A percentile compares a stretch with the other conserved stretches of the same genome.
phyloP scores from a whole-genome alignment of 1,140 invertebrate species.

The Acromyrmex echinatior region DNA sequence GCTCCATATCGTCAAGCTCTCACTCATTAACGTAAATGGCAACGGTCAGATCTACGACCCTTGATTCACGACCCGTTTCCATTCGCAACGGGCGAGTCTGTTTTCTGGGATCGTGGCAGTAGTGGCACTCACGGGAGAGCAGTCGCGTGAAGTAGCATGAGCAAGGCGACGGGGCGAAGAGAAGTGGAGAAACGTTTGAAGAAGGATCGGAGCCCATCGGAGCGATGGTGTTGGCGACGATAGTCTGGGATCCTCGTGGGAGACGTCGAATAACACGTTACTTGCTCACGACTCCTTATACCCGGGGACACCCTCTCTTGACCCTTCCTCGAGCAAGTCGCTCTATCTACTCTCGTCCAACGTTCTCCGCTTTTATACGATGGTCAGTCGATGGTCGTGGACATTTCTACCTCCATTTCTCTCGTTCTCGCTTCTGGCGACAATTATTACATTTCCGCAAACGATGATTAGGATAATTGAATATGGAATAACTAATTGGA shows the following conservation, averaged over 20 bases:
- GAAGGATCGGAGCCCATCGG: slow-evolving; percentile 73
- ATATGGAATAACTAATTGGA: slow-evolving; percentile 1
- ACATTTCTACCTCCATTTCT: slow-evolving; percentile 45
- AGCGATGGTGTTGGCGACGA: slow-evolving; percentile 67
- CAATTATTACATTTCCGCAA: slow-evolving; percentile 63
- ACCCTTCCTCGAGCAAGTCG: slow-evolving; percentile 40
- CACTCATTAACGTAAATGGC: slow-evolving; percentile 38
- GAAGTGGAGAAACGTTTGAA: slow-evolving; percentile 71
- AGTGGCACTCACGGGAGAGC: slow-evolving; percentile 73
- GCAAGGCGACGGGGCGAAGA: slow-evolving; percentile 26
- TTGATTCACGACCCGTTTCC: slow-evolving; percentile 54
- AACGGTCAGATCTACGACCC: slow-evolving; percentile 23
- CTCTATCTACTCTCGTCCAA: slow-evolving; percentile 10
- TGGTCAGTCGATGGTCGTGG: slow-evolving; percentile 47
- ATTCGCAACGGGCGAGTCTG: slow-evolving; percentile 52
- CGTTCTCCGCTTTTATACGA: slow-evolving; percentile 61
- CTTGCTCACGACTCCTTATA: slow-evolving; percentile 76
- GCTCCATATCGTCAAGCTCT: background rate
- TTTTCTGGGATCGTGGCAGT: slow-evolving; percentile 66
- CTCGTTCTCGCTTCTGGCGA: slow-evolving; percentile 55
- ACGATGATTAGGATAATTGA: slow-evolving; percentile 39
- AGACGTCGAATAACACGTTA: slow-evolving; percentile 75
- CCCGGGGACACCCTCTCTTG: slow-evolving; percentile 69
- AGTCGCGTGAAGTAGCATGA: slow-evolving; percentile 56
- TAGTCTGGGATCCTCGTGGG: slow-evolving; percentile 70